phyloP scores from a whole-genome alignment of 2,888 invertebrate species.

The Macaria notata region DNA sequence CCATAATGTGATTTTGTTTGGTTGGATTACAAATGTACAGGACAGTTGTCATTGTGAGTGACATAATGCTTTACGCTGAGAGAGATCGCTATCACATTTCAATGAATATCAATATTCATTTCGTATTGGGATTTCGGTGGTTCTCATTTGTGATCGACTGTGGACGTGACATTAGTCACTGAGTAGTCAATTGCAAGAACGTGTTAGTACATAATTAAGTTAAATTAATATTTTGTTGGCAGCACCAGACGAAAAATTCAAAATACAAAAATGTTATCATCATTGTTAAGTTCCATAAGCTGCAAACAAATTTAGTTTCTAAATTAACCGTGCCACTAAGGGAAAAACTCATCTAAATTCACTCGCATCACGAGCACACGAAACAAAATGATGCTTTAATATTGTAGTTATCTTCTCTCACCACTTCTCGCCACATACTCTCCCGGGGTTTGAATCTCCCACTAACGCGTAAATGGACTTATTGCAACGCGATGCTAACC shows the following conservation, averaged over 20 bases:
- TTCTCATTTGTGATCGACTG: no score
- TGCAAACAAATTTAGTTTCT: conserved; percentile 1
- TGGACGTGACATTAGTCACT: no score
- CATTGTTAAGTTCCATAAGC: background rate
- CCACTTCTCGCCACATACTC: conserved; percentile 50
- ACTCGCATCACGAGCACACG: conserved; percentile 31
- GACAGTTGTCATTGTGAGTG: conserved; percentile 34
- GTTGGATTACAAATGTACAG: conserved; percentile 46
- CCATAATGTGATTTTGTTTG: conserved; percentile 54
- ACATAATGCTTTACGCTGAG: conserved; percentile 29
- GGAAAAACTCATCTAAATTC: conserved; percentile 31
- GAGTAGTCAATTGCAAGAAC: no score
- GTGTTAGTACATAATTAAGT: no score
- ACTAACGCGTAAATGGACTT: conserved; percentile 59
- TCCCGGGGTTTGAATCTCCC: conserved; percentile 49
- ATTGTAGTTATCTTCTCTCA: conserved; percentile 44
- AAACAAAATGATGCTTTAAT: conserved; percentile 35
- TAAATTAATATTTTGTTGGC: no score
- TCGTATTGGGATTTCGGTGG: background rate
- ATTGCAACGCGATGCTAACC: conserved; percentile 49
- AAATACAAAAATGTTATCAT: no score
- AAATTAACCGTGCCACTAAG: conserved; percentile 11
- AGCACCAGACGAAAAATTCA: no score
- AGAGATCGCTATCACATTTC: conserved; percentile 28
- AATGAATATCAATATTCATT: conserved; percentile 23